Base-by-base conservation (phyloP, 2,888 invertebrate species). In the Acleris sparsana region DNA sequence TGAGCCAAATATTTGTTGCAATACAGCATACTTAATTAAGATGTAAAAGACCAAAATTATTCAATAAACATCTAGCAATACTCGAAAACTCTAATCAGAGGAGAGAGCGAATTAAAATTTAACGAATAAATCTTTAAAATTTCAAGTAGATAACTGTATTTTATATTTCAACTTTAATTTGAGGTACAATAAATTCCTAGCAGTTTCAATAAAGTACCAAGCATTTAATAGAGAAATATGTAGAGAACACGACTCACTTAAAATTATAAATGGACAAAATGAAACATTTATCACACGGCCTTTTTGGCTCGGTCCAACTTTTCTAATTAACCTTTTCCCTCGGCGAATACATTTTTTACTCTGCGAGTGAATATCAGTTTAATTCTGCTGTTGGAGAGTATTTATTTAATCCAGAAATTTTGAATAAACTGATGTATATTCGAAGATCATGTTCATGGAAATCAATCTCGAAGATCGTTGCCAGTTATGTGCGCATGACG, bases 401-500 rank as follows among this genome's bases (percentile, higher is more conserved):
- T 51, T 61, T 56, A 61, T 55, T 55, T 61, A 51, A 60, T 51
- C 51, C 13, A 48, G 17, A 55, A 55, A 25, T 43, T 60, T 9
- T 22, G 7, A 46, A 63, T 33, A 60, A 62, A 51, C 17, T 20
- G 17, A 2, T 39, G 39, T 39, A 33, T 7, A 29, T 29, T 33
- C 33, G 9, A 13, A 39, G 39, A n/a, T n/a, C n/a, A n/a, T n/a
- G 39, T 13, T 13, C 39, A 39, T 39, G 13, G 56, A 60, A 61
- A 65, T 69, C 68, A 72, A 73, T 72, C 60, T 17, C 44, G 20
- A 43, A 29, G n/a, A 59, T 63, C 61, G 62, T 17, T 61, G 68
- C 70, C 66, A 71, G 51, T 72, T 69, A 71, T 73, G 73, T 56
- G 70, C 60, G 70, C 60, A 61, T 69, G 72, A 72, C 68, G 70